Conservation (phyloP, 1,140 invertebrate species). For the Drosophila takahashii region DNA sequence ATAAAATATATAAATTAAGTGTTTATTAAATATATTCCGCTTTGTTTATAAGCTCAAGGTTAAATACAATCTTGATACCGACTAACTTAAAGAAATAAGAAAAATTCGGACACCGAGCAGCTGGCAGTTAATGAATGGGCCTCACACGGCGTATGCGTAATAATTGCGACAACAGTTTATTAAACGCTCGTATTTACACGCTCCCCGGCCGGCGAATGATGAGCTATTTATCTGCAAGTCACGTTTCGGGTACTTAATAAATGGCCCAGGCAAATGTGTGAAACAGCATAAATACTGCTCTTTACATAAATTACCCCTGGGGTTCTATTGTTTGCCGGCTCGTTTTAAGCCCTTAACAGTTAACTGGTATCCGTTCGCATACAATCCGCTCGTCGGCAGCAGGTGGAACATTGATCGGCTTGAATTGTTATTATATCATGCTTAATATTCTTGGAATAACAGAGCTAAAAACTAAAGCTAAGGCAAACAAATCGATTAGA, state of each 20-base stretch:
- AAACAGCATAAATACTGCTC: conserved; percentile 56
- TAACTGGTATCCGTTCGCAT: conserved; percentile 29
- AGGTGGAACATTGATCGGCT: conserved; percentile 31
- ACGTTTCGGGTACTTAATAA: conserved; percentile 63
- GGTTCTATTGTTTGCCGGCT: conserved; percentile 42
- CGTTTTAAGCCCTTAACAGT: conserved; percentile 48
- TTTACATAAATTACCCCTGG: conserved; percentile 52
- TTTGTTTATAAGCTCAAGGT: no score
- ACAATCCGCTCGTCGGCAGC: conserved; percentile 23
- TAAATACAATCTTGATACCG: no score
- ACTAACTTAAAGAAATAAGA: no score
- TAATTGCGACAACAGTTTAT: conserved; percentile 57
- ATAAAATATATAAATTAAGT: background rate
- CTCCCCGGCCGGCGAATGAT: conserved; percentile 30
- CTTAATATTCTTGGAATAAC: conserved; percentile 4
- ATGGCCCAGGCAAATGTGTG: conserved; percentile 58
- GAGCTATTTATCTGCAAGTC: conserved; percentile 55
- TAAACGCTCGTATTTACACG: conserved; percentile 62
- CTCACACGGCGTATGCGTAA: conserved; percentile 52
- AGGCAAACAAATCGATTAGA: conserved; percentile 4
- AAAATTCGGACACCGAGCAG: conserved; percentile 24
- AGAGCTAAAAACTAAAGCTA: background rate
- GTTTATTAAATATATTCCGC: no score
- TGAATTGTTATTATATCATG: conserved; percentile 27
- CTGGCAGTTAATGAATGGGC: conserved; percentile 54